Conservation (phyloP, 2,888 invertebrate genomes). For the Dicycla oo region DNA sequence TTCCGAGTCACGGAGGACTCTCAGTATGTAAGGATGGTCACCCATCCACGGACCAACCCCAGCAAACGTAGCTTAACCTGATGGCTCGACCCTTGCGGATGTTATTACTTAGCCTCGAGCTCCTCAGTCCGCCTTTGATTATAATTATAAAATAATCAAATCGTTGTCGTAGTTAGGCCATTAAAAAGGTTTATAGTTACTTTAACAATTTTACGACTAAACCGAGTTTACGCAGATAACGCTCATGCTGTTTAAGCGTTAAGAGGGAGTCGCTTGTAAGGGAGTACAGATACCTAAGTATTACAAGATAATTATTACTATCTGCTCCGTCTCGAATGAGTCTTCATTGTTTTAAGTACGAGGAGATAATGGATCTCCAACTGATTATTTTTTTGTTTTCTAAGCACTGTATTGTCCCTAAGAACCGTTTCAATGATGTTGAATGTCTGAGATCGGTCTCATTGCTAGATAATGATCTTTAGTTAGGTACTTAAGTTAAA, state of each 20-base stretch:
- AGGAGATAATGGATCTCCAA: conserved; percentile 50
- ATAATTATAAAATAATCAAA: conserved; percentile 25
- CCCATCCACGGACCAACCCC: too few species aligned
- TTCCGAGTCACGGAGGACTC: too few species aligned
- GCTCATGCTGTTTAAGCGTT: conserved; percentile 30
- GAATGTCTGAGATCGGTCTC: conserved; percentile 14
- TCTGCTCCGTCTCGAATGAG: conserved; percentile 22
- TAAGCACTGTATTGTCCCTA: conserved; percentile 10
- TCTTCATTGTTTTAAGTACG: conserved; percentile 53
- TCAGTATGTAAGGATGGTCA: too few species aligned
- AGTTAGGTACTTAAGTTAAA: background rate
- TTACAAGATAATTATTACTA: conserved; percentile 56
- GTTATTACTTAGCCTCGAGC: too few species aligned
- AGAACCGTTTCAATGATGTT: conserved; percentile 11
- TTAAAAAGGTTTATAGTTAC: conserved; percentile 26
- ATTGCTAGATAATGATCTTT: background rate
- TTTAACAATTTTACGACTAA: conserved; percentile 17
- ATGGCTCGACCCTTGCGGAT: too few species aligned
- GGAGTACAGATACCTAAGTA: conserved; percentile 40
- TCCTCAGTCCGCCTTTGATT: too few species aligned
- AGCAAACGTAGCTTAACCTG: too few species aligned
- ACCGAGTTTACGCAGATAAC: conserved; percentile 17
- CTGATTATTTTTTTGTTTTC: conserved; percentile 39
- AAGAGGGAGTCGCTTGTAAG: conserved; percentile 23
- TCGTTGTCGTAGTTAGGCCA: conserved; percentile 1